phyloP scores from a whole-genome alignment of 92 coral and sea anemone species.

The Blastomussa wellsi region DNA sequence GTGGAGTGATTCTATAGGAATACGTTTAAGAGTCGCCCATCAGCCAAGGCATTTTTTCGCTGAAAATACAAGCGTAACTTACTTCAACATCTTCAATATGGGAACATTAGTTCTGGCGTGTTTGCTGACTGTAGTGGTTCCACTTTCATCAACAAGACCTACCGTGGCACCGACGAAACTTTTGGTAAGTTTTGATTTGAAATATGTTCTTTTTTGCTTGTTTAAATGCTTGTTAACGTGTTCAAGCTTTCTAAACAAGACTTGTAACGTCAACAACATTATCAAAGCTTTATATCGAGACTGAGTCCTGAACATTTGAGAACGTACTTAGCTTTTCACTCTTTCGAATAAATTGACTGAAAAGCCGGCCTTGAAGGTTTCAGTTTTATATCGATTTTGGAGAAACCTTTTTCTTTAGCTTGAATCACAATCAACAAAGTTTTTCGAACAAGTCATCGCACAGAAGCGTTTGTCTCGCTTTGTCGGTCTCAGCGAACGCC shows the following conservation, averaged over 20 bases:
- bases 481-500: neutral
- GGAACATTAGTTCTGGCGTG: neutral
- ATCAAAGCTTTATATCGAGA: no score
- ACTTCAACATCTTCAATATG: neutral
- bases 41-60: neutral
- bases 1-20: neutral
- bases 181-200: constrained; percentile 33
- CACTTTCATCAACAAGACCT: constrained; percentile 10
- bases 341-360: neutral
- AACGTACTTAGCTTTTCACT: neutral
- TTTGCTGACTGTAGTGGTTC: neutral
- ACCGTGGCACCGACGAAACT: constrained; percentile 5
- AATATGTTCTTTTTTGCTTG: neutral
- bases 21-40: neutral
- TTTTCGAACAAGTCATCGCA: neutral
- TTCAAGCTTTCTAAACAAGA: neutral
- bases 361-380: no score
- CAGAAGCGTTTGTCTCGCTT: neutral
- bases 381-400: neutral
- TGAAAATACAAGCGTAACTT: neutral
- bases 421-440: neutral
- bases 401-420: neutral
- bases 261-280: no score
- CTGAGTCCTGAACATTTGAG: neutral
- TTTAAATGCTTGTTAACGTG: neutral